Base-by-base conservation (phyloP, 2,797 vertebrate species). In the Sebastes iracundus region DNA sequence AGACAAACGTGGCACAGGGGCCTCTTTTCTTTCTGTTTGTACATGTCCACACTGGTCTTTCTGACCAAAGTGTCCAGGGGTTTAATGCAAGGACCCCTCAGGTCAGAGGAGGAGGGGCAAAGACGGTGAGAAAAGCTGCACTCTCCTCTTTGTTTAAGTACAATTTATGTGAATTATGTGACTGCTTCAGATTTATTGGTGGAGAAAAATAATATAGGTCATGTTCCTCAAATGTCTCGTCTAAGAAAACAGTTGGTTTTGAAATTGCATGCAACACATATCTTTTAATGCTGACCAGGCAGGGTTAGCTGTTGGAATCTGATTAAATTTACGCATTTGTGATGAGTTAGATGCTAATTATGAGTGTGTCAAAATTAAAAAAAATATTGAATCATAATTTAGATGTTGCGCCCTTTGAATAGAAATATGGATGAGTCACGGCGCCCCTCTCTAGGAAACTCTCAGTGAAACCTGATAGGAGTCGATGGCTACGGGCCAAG, bases 381-480 rank as follows among this genome's bases (percentile, higher is more conserved):
- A n/a, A 52, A 9, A n/a, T n/a, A 3, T 55, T 12, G 0, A 64
- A 49, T 32, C 13, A 25, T 16, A 13, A 16, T 42, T 72, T 30
- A 23, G 16, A 3, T 38, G 16, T 22, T 27, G 27, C 2, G n/a
- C 1, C 6, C 18, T 55, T 52, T 53, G 7, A 66, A 68, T 55
- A 67, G 30, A 73, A 30, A 56, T 8, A 27, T 13, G 25, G 13
- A 18, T 5, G 8, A 66, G 49, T 70, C 63, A 62, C 42, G 18
- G 71, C 33, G 10, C 4, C 11, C 32, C 46, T 66, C 60, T 87
- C 83, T 12, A 74, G 25, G 72, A 81, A 66, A 72, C 58, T n/a
- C n/a, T 35, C 60, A 18, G 22, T 63, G 77, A 82, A 81, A 90
- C 65, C 59, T 49, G 27, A 75, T 38, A 53, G 4, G 4, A 59